Base-by-base conservation (phyloP, 92 coral and sea anemone genomes). In the Heliopora coerulea region DNA sequence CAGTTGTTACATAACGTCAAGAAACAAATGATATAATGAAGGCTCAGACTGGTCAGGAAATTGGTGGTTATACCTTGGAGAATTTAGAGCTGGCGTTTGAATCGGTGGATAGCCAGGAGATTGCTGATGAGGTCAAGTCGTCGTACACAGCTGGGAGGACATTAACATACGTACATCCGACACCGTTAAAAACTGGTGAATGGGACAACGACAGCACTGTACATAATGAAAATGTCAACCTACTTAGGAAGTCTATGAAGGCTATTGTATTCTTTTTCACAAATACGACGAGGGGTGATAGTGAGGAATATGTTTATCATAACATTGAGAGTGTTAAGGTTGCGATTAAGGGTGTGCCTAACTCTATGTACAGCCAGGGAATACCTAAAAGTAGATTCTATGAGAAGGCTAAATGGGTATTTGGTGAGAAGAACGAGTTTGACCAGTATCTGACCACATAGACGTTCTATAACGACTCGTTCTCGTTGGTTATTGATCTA, bases 351-450 rank as follows among this genome's bases (percentile, higher is more conserved):
- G 75, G 75, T 4, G 59, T 68, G 4, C 59, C 75, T 0, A 68
- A 41, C 31, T 13, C 40, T 3, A 17, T 68, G n/a, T 68, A 44
- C 52, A 3, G 31, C 19, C 75, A 68, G 56, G 75, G 56, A 0
- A 9, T 68, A 0, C 75, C 3, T 11, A 68, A 68, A 48, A 29
- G 49, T 40, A 54, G 79, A 29, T 49, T 73, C 52, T 73, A 32
- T 49, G 49, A 54, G n/a, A 52, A 73, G 79, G 79, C 79, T 54
- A 54, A 62, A 31, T 39, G 79, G 28, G 20, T 73, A 18, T 73
- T 73, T 33, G 30, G 62, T 23, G 42, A 33, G 40, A 3, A 3
- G 39, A 24, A 33, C 41, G 62, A 56, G 40, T 33, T 42, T 30
- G 79, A 73, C 56, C 52, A 62, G 44, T 73, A 13, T 50, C 54